Percentiles rank a stretch among this genome's conserved stretches.
Evolutionary conservation across 1,140 invertebrate genomes (phyloP).

Genomic region (Apis mellifera): Amel_HAv3.1 CM009936.2:15256501-15257000

Average conservation of each 20-base stretch:
- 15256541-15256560: slow-evolving; percentile 39
- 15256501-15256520: slow-evolving; percentile 26
- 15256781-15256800: not conserved
- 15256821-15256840: not conserved
- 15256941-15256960: no score
- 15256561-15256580: slow-evolving; percentile 75
- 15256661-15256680: slow-evolving; percentile 47
- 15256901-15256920: no score
- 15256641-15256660: slow-evolving; percentile 33
- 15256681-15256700: slow-evolving; percentile 75
- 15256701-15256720: slow-evolving; percentile 77
- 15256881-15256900: no score
- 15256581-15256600: slow-evolving; percentile 22
- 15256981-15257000: no score
- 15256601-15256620: slow-evolving; percentile 44
- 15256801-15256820: slow-evolving; percentile 8
- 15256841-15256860: not conserved
- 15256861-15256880: no score
- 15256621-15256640: slow-evolving; percentile 50
- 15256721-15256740: slow-evolving; percentile 76
- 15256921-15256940: no score
- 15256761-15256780: slow-evolving; percentile 66
- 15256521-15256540: slow-evolving; percentile 6
- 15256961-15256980: no score
- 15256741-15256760: slow-evolving; percentile 74